Percentiles rank a stretch among this genome's conserved stretches.
phyloP scores from a whole-genome alignment of 35 echinoderm and acorn worm species.

The Ophioderma brevispina region DNA sequence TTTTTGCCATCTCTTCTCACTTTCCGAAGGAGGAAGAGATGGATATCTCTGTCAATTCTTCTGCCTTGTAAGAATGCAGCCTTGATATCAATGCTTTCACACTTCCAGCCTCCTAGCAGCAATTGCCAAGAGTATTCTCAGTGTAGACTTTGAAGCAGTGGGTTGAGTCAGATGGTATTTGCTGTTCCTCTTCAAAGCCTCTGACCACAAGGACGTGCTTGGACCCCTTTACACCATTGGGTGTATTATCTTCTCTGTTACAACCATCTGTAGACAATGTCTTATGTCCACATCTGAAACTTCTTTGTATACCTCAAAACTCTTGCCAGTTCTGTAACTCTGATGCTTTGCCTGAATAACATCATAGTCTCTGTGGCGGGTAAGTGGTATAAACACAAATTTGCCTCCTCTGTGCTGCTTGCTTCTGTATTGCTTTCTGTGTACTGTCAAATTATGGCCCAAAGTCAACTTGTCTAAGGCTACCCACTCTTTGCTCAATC shows the following conservation, averaged over 20 bases:
- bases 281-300: conserved; percentile 11
- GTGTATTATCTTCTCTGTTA: conserved; percentile 17
- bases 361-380: background rate
- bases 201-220: background rate
- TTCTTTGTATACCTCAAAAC: conserved; percentile 30
- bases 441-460: background rate
- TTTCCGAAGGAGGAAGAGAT: background rate
- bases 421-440: background rate
- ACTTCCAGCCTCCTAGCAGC: conserved; percentile 7
- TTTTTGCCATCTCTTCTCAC: background rate
- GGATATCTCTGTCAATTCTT: background rate
- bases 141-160: background rate
- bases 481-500: background rate
- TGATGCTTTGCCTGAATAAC: background rate
- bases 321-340: conserved; percentile 48
- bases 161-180: background rate
- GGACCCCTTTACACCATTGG: background rate
- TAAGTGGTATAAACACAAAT: background rate
- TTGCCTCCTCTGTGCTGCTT: background rate
- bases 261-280: conserved; percentile 20
- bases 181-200: background rate
- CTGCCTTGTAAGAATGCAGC: conserved; percentile 22
- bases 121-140: background rate
- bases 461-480: background rate
- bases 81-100: background rate